Conservation (phyloP, 2,113 vertebrate genomes). For the Gadus chalcogrammus region DNA sequence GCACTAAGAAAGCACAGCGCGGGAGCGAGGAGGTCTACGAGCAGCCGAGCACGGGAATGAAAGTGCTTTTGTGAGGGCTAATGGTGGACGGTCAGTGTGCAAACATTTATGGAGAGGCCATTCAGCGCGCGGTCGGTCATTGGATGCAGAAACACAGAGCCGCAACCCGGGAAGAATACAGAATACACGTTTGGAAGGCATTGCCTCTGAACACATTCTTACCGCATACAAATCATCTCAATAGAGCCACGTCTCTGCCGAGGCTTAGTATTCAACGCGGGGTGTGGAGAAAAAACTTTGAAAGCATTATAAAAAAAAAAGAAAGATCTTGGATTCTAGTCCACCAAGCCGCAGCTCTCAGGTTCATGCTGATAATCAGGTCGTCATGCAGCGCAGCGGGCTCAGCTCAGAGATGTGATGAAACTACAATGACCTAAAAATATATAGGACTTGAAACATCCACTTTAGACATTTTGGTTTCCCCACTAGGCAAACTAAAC, state of each 20-base stretch:
- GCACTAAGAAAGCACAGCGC: too few species aligned
- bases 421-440: too few species aligned
- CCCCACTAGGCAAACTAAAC: too few species aligned
- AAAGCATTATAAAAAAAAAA: conserved; percentile 27
- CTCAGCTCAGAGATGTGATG: too few species aligned
- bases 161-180: conserved; percentile 54
- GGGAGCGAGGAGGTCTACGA: too few species aligned
- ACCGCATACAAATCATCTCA: conserved; percentile 57
- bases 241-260: conserved; percentile 41
- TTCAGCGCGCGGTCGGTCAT: conserved; percentile 43
- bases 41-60: conserved; percentile 14
- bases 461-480: too few species aligned
- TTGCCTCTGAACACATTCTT: conserved; percentile 44
- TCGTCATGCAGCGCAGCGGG: too few species aligned
- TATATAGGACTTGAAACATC: too few species aligned
- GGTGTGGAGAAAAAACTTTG: conserved; percentile 35
- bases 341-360: too few species aligned
- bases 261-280: conserved; percentile 51
- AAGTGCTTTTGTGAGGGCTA: conserved; percentile 41
- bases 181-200: conserved; percentile 46
- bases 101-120: conserved; percentile 48
- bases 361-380: too few species aligned
- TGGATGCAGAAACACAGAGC: conserved; percentile 48
- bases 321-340: background rate
- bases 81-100: conserved; percentile 39